Evolutionary conservation across 2,113 vertebrate species (phyloP).

Genomic region (Stigmatopora nigra): DNA sequence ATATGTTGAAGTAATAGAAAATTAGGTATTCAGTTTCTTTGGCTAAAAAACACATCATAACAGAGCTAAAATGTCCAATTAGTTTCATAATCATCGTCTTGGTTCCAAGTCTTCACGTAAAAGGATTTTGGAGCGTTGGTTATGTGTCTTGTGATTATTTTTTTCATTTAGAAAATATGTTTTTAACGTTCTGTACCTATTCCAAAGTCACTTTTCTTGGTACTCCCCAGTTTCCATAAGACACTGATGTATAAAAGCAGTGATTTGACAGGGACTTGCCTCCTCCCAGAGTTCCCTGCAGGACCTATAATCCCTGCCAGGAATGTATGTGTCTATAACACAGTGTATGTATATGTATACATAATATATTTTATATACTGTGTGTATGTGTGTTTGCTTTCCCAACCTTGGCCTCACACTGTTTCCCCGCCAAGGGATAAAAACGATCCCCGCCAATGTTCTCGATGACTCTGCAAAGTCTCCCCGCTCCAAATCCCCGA

Average conservation of each 20-base stretch:
- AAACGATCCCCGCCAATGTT: slow-evolving; percentile 51
- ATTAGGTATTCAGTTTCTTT: too few species aligned
- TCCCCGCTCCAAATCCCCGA: slow-evolving; percentile 54
- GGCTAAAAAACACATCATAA: too few species aligned
- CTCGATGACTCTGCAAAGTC: slow-evolving; percentile 62
- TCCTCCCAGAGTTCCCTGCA: slow-evolving; percentile 37
- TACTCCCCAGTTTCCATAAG: slow-evolving; percentile 32
- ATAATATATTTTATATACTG: neutral
- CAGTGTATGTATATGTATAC: slow-evolving; percentile 3
- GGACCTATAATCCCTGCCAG: slow-evolving; percentile 25
- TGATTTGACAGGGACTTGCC: slow-evolving; percentile 32
- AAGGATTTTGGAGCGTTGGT: too few species aligned
- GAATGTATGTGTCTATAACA: neutral
- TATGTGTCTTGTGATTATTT: too few species aligned
- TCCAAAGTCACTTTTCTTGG: neutral
- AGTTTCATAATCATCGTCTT: too few species aligned
- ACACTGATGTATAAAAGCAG: slow-evolving; percentile 25
- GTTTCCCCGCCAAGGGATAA: slow-evolving; percentile 44
- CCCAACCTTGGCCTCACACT: slow-evolving; percentile 39
- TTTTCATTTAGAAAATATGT: neutral
- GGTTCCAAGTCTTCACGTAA: too few species aligned
- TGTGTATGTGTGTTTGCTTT: slow-evolving; percentile 19
- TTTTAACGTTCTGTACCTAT: neutral
- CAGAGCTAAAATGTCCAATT: too few species aligned
- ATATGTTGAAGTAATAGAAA: too few species aligned